Evolutionary conservation across 2,113 vertebrate species (phyloP).

Genomic region (Otus sunia): DNA sequence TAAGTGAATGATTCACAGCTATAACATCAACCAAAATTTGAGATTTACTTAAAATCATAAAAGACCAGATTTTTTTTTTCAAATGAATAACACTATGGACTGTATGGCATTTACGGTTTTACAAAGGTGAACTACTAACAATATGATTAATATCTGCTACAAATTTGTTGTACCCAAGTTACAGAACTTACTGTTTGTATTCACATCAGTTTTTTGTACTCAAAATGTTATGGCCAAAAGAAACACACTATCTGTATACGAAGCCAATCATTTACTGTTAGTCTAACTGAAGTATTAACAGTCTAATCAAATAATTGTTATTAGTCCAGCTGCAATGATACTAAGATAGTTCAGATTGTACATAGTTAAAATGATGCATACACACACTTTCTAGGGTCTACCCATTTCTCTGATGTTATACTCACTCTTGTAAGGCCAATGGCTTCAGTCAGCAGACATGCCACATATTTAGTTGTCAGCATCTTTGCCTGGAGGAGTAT

Average conservation of each 20-base stretch:
- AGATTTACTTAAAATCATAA: not conserved
- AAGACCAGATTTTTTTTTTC: not conserved
- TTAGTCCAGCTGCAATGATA: not conserved
- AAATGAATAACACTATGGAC: not conserved
- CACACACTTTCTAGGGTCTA: not conserved
- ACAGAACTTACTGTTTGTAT: not conserved
- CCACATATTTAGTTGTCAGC: not conserved
- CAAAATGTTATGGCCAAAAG: not conserved
- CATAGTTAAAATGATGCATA: not conserved
- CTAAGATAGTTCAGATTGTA: not conserved
- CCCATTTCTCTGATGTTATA: fast-evolving
- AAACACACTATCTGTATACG: not conserved
- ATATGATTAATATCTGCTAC: not conserved
- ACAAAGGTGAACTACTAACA: not conserved
- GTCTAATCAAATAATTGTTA: not conserved
- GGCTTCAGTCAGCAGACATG: not conserved
- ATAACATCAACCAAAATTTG: not conserved
- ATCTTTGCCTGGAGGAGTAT: not conserved
- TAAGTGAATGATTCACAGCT: not conserved
- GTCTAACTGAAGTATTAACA: not conserved
- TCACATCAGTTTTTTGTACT: not conserved
- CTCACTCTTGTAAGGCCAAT: not conserved
- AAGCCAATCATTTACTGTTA: not conserved
- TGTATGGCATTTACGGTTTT: not conserved
- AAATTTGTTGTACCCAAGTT: not conserved